These are phyloP conservation scores for Eupithecia vulgata DNA, from an alignment of 2,888 invertebrate genomes.

Conservation along the genomic window DNA sequence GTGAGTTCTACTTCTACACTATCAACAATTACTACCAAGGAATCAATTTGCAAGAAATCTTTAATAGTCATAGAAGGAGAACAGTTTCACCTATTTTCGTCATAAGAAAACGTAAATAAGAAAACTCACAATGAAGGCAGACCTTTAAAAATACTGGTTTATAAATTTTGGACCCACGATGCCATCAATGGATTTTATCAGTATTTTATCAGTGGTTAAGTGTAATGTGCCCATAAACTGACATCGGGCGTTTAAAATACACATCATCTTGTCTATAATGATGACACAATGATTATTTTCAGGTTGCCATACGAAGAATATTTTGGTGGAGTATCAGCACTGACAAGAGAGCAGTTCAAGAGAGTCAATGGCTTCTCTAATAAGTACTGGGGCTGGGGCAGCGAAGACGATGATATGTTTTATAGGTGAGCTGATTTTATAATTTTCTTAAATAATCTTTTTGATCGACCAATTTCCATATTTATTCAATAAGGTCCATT, in stretches of 20 bases:
- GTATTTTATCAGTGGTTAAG: too few relatives aligned
- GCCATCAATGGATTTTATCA: too few relatives aligned
- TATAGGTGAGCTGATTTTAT: constrained; percentile 81
- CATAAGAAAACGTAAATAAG: too few relatives aligned
- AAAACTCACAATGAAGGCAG: too few relatives aligned
- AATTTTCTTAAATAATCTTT: not conserved
- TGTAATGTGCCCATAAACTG: too few relatives aligned
- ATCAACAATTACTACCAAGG: too few relatives aligned
- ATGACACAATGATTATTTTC: constrained; percentile 44
- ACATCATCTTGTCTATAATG: not conserved
- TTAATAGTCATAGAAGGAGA: too few relatives aligned
- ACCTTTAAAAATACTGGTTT: too few relatives aligned
- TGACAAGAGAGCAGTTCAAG: constrained; percentile 93
- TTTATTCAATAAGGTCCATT: not conserved
- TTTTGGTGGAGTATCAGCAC: constrained; percentile 97
- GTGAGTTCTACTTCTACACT: constrained; percentile 73
- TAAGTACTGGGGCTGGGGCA: constrained; percentile 99
- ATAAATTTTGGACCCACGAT: too few relatives aligned
- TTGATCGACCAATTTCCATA: not conserved
- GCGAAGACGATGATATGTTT: constrained; percentile 98
- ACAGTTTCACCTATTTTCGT: too few relatives aligned
- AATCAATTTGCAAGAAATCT: too few relatives aligned
- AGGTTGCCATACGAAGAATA: constrained; percentile 96
- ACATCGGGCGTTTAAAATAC: too few relatives aligned
- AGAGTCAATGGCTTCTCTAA: constrained; percentile 96